These are phyloP conservation scores for Antrozous pallidus DNA, from an alignment of 2,797 vertebrate genomes.

Conservation along the genomic window DNA sequence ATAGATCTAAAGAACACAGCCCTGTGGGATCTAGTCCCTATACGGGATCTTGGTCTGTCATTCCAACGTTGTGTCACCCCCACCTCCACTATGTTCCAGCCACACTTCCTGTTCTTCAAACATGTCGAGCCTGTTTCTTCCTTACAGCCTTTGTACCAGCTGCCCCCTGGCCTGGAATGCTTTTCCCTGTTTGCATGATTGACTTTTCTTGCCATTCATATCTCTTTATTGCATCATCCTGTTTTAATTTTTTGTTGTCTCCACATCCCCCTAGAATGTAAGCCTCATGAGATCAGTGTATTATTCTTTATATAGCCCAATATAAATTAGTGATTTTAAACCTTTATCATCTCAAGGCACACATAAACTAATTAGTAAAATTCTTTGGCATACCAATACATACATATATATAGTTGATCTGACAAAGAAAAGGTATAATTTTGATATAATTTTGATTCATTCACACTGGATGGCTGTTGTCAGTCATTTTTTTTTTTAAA, in stretches of 20 bases:
- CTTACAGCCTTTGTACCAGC: background rate
- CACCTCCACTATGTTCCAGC: background rate
- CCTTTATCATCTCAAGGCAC: background rate
- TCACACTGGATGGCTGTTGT: background rate
- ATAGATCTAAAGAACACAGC: background rate
- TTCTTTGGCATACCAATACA: background rate
- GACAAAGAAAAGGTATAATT: background rate
- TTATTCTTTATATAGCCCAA: background rate
- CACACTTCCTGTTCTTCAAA: background rate
- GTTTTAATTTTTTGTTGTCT: background rate
- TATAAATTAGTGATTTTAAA: background rate
- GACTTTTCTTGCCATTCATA: slow-evolving; percentile 23
- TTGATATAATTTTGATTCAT: background rate
- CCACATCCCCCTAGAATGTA: background rate
- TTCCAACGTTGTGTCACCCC: background rate
- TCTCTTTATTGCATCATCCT: background rate
- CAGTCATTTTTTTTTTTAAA: background rate
- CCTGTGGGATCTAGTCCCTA: background rate
- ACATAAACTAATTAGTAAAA: background rate
- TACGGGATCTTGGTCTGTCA: background rate
- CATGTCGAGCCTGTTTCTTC: background rate
- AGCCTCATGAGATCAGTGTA: background rate
- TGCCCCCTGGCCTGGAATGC: background rate
- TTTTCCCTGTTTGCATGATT: background rate
- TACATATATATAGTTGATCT: background rate